Base-by-base conservation (phyloP, 2,888 invertebrate species). In the Dryobotodes eremita region DNA sequence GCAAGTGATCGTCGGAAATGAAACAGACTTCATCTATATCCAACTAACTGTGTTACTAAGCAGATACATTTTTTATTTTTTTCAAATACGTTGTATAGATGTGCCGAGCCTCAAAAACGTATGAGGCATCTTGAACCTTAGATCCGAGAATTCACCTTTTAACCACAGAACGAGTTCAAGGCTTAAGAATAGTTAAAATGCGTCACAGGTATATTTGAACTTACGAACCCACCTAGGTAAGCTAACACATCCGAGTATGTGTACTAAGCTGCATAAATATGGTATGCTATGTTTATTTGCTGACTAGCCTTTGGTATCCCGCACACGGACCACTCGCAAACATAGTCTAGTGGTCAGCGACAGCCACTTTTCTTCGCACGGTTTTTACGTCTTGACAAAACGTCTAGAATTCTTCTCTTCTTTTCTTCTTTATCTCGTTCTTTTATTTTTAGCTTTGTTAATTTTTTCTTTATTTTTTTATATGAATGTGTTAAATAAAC, bases 181-280 rank as follows among this genome's bases (percentile, higher is more conserved):
- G 36, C 15, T 36, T 23, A 55, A 48, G 36, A 73, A 42, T 74
- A 73, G 55, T 80, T 80, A 36, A n/a, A 80, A 53, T 78, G 61
- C 84, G 71, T 84, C 57, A 70, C 23, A 59, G 36, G 31, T 26
- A 69, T 57, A 57, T 82, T 57, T 74, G 36, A 15, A 48, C 59
- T 50, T 36, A 48, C 17, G 48, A 70, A 69, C 82, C 55, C 73
- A 50, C 83, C 76, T 75, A 79, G 77, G 80, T 79, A 36, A 79
- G 70, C 83, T 71, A 83, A 81, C 77, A 75, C 8, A 74, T 48
- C 23, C 31, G 31, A 61, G 55, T 71, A 26, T 83, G 79, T 86
- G 64, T 83, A 69, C 65, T 69, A 71, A 82, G 59, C 68, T 73
- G 62, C 61, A 78, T 66, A 78, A 76, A 86, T 68, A 79, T 42